Base-by-base conservation (phyloP, 2,113 vertebrate species). In the Micronisus gabar region DNA sequence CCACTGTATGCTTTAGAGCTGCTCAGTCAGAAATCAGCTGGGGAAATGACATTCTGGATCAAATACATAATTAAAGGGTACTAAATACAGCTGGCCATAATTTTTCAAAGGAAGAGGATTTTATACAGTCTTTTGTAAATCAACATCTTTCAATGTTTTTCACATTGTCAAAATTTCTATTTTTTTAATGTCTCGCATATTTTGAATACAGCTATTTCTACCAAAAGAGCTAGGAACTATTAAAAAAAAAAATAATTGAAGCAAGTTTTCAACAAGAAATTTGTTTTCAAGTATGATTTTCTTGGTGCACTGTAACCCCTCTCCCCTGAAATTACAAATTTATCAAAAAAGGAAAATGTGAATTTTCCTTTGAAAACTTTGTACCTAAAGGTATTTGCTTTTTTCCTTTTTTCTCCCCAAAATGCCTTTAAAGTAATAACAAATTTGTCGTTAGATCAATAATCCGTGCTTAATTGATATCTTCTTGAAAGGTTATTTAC, bases 41-140 rank as follows among this genome's bases (percentile, higher is more conserved):
- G 87, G 89, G 43, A 97, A 91, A 88, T 88, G 86, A 86, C 94
- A 91, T 80, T 73, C 80, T 73, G 78, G 59, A 95, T 95, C 88
- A 94, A 91, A 94, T 88, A 62, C 75, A 91, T 91, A 95, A 97
- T 96, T 95, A 96, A 95, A 79, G 86, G 80, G 10, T 78, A 70
- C 75, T 78, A 92, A 95, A 97, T 81, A 71, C 88, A 97, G 88
- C 83, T 94, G 95, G 75, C 20, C 86, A 83, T 86, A 58, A 81
- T 80, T 95, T 95, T 90, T 81, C 91, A 81, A 76, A 96, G 91
- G 80, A 95, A 90, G 45, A 88, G 21, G 48, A 78, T 95, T 96
- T 92, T 82, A 52, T 81, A 90, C 6, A 79, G 45, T 53, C 53
- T 82, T 93, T 48, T 58, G 50, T 70, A 92, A 81, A 90, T 76